A percentile compares a stretch with the other conserved stretches of the same genome.
Conservation (phyloP, 1,140 invertebrate genomes). For the Penaeus vannamei region DNA sequence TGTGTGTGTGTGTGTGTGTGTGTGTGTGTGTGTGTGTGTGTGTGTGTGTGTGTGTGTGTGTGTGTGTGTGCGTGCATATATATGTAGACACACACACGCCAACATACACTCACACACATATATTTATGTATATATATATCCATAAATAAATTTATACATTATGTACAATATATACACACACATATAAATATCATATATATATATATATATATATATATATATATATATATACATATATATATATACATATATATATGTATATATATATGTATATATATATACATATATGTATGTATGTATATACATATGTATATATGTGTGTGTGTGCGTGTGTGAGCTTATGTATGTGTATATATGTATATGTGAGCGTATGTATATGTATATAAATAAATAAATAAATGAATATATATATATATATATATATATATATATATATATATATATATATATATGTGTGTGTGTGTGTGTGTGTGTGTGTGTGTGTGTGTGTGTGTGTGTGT, state of each 20-base stretch:
- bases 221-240: slow-evolving; percentile 4
- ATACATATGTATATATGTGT: slow-evolving; percentile 7
- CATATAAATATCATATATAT: neutral
- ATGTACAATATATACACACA: neutral
- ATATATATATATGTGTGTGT: too few relatives aligned
- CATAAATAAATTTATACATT: neutral
- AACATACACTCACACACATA: neutral
- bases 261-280: slow-evolving; percentile 5
- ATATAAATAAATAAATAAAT: too few relatives aligned
- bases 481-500: too few relatives aligned
- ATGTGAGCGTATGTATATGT: too few relatives aligned
- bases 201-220: slow-evolving; percentile 30
- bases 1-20: too few relatives aligned
- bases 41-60: neutral
- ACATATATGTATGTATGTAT: neutral
- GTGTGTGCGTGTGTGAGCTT: neutral
- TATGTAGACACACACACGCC: neutral
- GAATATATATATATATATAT: too few relatives aligned
- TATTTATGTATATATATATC: slow-evolving; percentile 24
- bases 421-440: too few relatives aligned
- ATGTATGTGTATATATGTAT: too few relatives aligned
- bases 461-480: too few relatives aligned
- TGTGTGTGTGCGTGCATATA: neutral
- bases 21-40: too few relatives aligned
- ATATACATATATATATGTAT: slow-evolving; percentile 10